Evolutionary conservation across 2,113 vertebrate species (phyloP).

Genomic region (Lepus europaeus): DNA sequence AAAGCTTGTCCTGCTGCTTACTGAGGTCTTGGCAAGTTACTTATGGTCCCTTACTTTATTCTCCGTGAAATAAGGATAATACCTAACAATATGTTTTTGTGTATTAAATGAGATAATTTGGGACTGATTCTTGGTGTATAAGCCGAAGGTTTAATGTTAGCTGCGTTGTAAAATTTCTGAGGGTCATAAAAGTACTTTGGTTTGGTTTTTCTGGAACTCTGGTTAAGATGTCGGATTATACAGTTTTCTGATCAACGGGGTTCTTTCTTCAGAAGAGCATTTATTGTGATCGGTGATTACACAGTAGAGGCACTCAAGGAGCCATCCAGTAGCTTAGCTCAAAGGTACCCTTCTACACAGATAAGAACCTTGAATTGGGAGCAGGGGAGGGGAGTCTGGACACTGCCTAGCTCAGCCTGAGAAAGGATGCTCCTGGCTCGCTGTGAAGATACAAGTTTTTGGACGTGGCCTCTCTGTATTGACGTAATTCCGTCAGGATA

Average conservation of each 20-base stretch:
- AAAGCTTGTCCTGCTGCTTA: not conserved
- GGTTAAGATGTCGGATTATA: not conserved
- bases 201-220: conserved; percentile 12
- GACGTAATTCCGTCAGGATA: not conserved
- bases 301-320: conserved; percentile 18
- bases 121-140: not conserved
- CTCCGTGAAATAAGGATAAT: conserved; percentile 10
- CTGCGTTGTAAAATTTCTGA: conserved; percentile 48
- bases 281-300: conserved; percentile 36
- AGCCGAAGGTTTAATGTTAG: not conserved
- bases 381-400: not conserved
- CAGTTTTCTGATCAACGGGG: not conserved
- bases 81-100: conserved; percentile 1
- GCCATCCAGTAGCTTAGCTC: not conserved
- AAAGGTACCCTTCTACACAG: conserved; percentile 25
- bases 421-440: not conserved
- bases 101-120: not conserved
- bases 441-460: not conserved
- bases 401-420: not conserved
- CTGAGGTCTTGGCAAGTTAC: not conserved
- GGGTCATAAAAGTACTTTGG: not conserved
- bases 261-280: not conserved
- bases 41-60: conserved; percentile 30
- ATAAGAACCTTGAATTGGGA: not conserved
- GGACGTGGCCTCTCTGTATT: not conserved